Base-by-base conservation (phyloP, 2,797 vertebrate species). In the Darevskia nairensis region DNA sequence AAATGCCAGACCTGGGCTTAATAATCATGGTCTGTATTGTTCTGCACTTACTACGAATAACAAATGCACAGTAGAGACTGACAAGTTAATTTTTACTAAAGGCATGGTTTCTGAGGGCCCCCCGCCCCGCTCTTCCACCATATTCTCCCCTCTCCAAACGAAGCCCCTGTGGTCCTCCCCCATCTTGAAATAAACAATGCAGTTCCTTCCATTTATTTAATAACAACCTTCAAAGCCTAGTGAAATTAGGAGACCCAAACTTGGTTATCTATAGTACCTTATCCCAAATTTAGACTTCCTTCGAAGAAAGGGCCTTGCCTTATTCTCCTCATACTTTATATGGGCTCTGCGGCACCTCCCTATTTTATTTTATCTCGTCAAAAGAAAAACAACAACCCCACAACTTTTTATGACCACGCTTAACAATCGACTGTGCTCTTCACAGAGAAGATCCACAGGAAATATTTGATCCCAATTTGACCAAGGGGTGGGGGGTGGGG, bases 261-360 rank as follows among this genome's bases (percentile, higher is more conserved):
- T 94, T 96, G 93, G 92, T 94, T 96, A 93, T 92, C 90, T 87
- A 93, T 89, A 92, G 64, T 90, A 55, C 5, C 88, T 92, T 81
- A 93, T 25, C 92, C 82, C 87, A 92, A 93, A 76, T 90, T 87
- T 88, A 1, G 77, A 76, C 86, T 69, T 85, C 87, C 86, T 80
- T 46, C 89, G 90, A 90, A 90, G 83, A 93, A 92, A 92, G 32
- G 90, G 77, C 77, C 91, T 90, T 85, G 0, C 92, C 93, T 88
- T 85, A 87, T 84, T 94, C 87, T 88, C 85, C 72, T 91, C 71
- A 86, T 92, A 92, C 87, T 94, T 94, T 79, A 90, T n/a, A 87
- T 93, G 91, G 50, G 88, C 86, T 95, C 89, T 92, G 92, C 93
- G 94, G 86, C 91, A 95, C 92, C 95, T 95, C 44, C 21, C 7